Percentiles rank a stretch among this genome's conserved stretches.
phyloP scores from a whole-genome alignment of 2,888 invertebrate species.

The Agrilus mali region DNA sequence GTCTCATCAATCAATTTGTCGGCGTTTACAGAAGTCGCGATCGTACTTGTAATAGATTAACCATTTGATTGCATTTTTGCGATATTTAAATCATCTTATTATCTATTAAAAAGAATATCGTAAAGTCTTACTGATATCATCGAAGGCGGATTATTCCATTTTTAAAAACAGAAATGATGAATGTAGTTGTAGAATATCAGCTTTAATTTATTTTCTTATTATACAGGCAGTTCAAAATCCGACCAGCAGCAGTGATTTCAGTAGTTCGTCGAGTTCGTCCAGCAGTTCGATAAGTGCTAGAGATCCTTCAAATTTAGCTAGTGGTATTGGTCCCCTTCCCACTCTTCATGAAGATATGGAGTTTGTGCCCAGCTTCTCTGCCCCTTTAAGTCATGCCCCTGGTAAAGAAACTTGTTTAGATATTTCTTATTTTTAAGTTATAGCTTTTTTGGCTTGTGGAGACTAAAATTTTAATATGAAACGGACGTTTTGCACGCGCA shows the following conservation, averaged over 20 bases:
- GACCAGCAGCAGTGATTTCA: constrained; percentile 21
- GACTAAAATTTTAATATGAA: too few species aligned
- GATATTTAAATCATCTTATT: too few species aligned
- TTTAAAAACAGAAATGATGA: too few species aligned
- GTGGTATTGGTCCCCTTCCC: constrained; percentile 44
- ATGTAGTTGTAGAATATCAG: background rate
- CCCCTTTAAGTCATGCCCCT: constrained; percentile 24
- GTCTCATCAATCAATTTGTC: background rate
- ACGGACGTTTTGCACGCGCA: too few species aligned
- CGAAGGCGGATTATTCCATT: too few species aligned
- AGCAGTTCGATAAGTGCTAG: constrained; percentile 29
- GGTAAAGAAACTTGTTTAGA: constrained; percentile 17
- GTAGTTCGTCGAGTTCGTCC: constrained; percentile 29
- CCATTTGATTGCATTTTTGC: too few species aligned
- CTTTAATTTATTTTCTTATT: constrained; percentile 1
- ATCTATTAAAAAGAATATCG: too few species aligned
- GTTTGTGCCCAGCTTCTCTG: constrained; percentile 34
- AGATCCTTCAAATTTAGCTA: constrained; percentile 28
- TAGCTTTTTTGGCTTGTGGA: too few species aligned
- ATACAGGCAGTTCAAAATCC: constrained; percentile 28
- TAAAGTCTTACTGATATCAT: too few species aligned
- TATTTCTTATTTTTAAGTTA: too few species aligned
- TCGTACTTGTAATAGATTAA: background rate
- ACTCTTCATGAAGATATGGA: constrained; percentile 82
- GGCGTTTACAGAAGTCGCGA: background rate